These are phyloP conservation scores for Agonopterix alstromeriana DNA, from an alignment of 2,888 invertebrate species.

Conservation along the genomic window DNA sequence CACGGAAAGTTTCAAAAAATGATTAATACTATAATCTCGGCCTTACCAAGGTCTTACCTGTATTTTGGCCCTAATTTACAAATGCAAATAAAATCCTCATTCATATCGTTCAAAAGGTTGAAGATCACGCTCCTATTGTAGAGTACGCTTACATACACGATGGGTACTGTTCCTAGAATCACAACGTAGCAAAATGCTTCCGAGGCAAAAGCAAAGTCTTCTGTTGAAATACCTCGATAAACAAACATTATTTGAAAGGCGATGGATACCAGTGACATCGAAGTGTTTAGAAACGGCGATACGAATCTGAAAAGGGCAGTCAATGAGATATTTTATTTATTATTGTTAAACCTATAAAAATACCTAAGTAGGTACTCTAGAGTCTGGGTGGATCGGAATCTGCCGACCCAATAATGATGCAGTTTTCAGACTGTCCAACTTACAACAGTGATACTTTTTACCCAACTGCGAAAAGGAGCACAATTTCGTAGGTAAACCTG, in stretches of 20 bases:
- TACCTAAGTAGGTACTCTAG: neutral
- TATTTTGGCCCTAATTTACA: constrained; percentile 30
- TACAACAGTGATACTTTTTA: no score
- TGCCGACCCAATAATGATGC: no score
- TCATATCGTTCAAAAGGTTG: constrained; percentile 32
- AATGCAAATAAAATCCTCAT: constrained; percentile 36
- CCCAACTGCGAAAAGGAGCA: no score
- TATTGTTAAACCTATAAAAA: neutral
- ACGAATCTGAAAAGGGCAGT: constrained; percentile 25
- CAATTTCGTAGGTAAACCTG: no score
- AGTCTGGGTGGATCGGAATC: no score
- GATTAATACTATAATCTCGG: no score
- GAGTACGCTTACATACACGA: constrained; percentile 26
- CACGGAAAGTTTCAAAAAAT: no score
- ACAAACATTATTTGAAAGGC: constrained; percentile 30
- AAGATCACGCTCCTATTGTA: constrained; percentile 25
- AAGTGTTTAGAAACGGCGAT: constrained; percentile 26
- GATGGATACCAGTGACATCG: constrained; percentile 17
- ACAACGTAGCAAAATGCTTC: constrained; percentile 48
- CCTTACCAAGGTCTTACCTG: constrained; percentile 24
- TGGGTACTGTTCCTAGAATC: constrained; percentile 28
- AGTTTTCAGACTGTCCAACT: no score
- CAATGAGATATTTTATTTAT: neutral
- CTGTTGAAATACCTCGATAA: constrained; percentile 21
- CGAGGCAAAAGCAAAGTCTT: constrained; percentile 41